These are phyloP conservation scores for Amorpha juglandis DNA, from an alignment of 2,888 invertebrate species.

Conservation along the genomic window DNA sequence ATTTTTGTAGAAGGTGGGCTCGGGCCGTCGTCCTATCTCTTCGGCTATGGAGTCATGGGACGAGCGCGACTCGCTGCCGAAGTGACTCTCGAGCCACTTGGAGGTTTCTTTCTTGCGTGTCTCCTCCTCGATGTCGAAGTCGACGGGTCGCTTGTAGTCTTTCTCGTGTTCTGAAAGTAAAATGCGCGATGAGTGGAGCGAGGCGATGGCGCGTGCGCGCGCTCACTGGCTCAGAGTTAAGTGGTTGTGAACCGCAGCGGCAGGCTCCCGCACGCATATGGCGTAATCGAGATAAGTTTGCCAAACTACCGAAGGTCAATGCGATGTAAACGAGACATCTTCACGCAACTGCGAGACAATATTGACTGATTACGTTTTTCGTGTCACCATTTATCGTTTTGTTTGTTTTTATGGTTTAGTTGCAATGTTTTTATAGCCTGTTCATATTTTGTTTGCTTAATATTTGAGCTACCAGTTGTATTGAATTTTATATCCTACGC, in stretches of 20 bases:
- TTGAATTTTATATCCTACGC: neutral
- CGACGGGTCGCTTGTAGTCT: constrained; percentile 91
- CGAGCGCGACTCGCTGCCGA: constrained; percentile 93
- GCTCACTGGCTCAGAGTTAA: constrained; percentile 58
- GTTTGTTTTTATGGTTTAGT: constrained; percentile 3
- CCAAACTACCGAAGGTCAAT: constrained; percentile 81
- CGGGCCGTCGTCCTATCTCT: constrained; percentile 85
- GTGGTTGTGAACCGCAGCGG: constrained; percentile 52
- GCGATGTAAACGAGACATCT: constrained; percentile 70
- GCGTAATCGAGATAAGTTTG: constrained; percentile 80
- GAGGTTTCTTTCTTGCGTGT: constrained; percentile 95
- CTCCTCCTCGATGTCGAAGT: constrained; percentile 94
- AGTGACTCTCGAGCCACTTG: constrained; percentile 96
- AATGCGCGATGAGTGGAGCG: constrained; percentile 42
- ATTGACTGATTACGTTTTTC: constrained; percentile 55
- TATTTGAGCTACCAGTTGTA: neutral
- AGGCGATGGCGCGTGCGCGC: constrained; percentile 60
- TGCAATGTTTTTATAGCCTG: neutral
- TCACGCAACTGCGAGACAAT: constrained; percentile 70
- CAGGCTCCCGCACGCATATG: constrained; percentile 58
- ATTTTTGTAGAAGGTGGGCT: constrained; percentile 91
- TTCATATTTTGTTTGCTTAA: constrained; percentile 3
- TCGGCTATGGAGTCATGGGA: constrained; percentile 89
- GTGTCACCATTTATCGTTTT: constrained; percentile 12
- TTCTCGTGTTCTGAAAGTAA: constrained; percentile 87